These are phyloP conservation scores for Drosophila robusta DNA, from an alignment of 2,888 invertebrate species.

Conservation along the genomic window DNA sequence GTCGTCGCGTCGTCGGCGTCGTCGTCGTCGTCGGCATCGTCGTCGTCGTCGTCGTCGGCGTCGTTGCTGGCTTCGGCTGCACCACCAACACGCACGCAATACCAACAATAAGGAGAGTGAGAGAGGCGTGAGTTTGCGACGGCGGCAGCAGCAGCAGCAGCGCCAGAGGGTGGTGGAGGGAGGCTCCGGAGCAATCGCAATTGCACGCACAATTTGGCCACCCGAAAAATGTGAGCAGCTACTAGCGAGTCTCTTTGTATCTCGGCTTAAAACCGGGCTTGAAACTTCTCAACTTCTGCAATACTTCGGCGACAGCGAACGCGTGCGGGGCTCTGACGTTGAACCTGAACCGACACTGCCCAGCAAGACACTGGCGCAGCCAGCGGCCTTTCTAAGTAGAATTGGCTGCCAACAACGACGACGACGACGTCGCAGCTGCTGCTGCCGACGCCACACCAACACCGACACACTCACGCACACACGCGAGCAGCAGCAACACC, in stretches of 20 bases:
- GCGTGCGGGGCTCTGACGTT: conserved; percentile 81
- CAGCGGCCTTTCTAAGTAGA: conserved; percentile 82
- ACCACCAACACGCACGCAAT: conserved; percentile 54
- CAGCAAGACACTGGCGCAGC: conserved; percentile 80
- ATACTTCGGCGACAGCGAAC: conserved; percentile 48
- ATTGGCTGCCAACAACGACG: conserved; percentile 56
- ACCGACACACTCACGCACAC: conserved; percentile 17
- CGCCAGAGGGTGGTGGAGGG: conserved; percentile 25
- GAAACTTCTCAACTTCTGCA: conserved; percentile 31
- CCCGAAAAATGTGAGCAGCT: conserved; percentile 45
- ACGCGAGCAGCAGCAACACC: conserved; percentile 20
- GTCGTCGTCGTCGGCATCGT: conserved; percentile 42
- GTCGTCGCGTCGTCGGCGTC: conserved; percentile 64
- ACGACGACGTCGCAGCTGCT: conserved; percentile 28
- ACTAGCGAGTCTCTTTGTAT: conserved; percentile 7
- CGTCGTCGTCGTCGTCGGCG: conserved; percentile 24
- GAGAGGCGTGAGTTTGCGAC: conserved; percentile 18
- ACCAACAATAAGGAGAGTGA: conserved; percentile 35
- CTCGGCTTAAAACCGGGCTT: conserved; percentile 33
- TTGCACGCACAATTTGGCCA: conserved; percentile 70
- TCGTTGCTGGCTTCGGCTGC: conserved; percentile 66
- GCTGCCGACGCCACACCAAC: conserved; percentile 44
- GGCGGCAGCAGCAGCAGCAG: conserved; percentile 19
- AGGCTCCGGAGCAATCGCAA: conserved; percentile 39
- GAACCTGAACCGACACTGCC: conserved; percentile 85